Evolutionary conservation across 53 echinoderm and acorn worm species (phyloP), one percentile per base, ranked within the genome.

Genomic region (Holothuria leucospilota): DNA sequence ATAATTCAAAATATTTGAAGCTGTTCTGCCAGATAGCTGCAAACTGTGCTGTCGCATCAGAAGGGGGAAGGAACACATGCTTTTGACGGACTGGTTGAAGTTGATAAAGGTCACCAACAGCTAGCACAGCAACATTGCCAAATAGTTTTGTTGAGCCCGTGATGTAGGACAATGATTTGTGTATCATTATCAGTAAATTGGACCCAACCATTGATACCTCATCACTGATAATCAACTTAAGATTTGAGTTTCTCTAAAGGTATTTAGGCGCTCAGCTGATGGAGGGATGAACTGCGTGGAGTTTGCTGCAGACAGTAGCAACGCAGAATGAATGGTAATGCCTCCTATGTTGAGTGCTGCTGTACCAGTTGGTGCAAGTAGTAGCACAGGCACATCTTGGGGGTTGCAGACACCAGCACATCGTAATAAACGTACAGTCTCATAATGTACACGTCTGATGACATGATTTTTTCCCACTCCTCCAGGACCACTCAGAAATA

Each of bases 171-270:
- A 90, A 28, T 42, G 77, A 25, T 34, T 30, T 26, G 68, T 85
- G 59, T 24, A 78, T 29, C 25, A 40, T 85, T 2, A 39, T 12
- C 29, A 90, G 51, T 8, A 51, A 16, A 23, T 78, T 29, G 0
- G 65, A 30, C n/a, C 90, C 90, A 66, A 90, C 85, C 85, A 90
- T 85, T 8, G 85, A 90, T 27, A 85, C 79, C 39, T 90, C 90
- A 85, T 90, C 89, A 74, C 85, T 89, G 12, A 88, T 62, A 11
- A 89, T 65, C 0, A 85, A 29, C 52, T 85, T 39, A 66, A 86
- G 62, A 58, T 39, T 28, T 58, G 49, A 18, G 29, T 73, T 59
- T 77, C 61, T 38, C 87, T 52, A 24, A 78, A 10, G 16, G 78
- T 62, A 29, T 87, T 87, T 0, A 63, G n/a, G 14, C 61, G 59